Conservation (phyloP, 2,113 vertebrate species). For the Pungitius pungitius region DNA sequence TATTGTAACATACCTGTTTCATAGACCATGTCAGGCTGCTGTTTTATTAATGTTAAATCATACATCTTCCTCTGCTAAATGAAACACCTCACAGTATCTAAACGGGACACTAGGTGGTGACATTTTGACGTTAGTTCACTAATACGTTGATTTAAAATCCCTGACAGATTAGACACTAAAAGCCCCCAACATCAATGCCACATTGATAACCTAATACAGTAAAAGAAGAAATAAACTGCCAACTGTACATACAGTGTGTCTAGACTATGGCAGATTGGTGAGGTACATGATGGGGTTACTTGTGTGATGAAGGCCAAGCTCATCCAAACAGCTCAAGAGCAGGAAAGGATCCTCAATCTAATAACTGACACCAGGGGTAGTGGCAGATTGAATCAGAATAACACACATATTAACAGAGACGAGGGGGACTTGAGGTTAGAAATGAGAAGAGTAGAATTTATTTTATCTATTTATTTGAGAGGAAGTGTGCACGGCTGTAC, state of each 20-base stretch:
- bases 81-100: neutral
- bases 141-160: conserved; percentile 4
- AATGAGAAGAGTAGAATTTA: neutral
- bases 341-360: neutral
- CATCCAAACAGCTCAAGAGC: too few relatives aligned
- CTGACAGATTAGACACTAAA: neutral
- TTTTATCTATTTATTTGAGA: too few relatives aligned
- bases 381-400: neutral
- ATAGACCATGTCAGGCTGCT: neutral
- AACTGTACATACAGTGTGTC: neutral
- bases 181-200: too few relatives aligned
- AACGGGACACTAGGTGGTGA: conserved; percentile 59
- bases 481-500: too few relatives aligned
- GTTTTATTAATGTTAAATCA: neutral
- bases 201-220: neutral
- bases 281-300: neutral
- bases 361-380: neutral
- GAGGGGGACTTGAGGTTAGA: neutral
- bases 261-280: neutral
- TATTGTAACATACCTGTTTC: neutral
- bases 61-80: neutral
- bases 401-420: neutral
- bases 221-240: neutral
- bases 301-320: neutral
- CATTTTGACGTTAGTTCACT: conserved; percentile 15